Base-by-base conservation (phyloP, 2,113 vertebrate genomes). In the Otis tarda region DNA sequence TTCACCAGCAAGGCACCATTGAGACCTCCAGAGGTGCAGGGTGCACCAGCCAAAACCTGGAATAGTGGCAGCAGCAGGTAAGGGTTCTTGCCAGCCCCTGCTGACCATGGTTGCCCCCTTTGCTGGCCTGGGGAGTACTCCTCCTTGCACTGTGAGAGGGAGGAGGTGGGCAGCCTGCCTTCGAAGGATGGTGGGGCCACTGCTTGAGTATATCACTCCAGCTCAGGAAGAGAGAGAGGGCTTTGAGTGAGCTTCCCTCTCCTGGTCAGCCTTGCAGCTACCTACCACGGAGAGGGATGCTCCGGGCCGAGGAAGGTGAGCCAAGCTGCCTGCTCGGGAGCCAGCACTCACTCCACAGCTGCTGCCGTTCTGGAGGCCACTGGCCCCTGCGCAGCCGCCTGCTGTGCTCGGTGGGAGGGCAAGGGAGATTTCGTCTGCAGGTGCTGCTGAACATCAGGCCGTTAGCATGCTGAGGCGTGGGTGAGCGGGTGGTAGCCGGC, bases 201-300 rank as follows among this genome's bases (percentile, higher is more conserved):
- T 3, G 8, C 23, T 45, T 24, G n/a, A 31, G 14, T 47, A 33
- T 19, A 5, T 56, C 33, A 33, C 33, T 12, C 24, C 31, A 50
- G 14, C 13, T 19, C 2, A 0, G 2, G 3, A 12, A 0, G 0
- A 16, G 0, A 1, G 10, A 41, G 17, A 73, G n/a, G 25, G 6
- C 33, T 81, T 14, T 24, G 37, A 60, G 25, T 1, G 15, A 75
- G 7, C 23, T 56, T 70, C 56, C 33, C 24, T 39, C 25, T 74
- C 45, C 49, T 13, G 47, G 49, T 7, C 50, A 63, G 60, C 43
- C 57, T 33, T 18, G 12, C 37, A 30, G 68, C 37, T 60, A 50
- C 39, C 43, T 84, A 55, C 65, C 91, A 57, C 80, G 56, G 80
- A 56, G 59, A 39, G 33, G 17, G 80, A 33, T 30, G 59, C 9